These are phyloP conservation scores for Alectoris magna DNA, from an alignment of 2,797 vertebrate species.

Conservation along the genomic window DNA sequence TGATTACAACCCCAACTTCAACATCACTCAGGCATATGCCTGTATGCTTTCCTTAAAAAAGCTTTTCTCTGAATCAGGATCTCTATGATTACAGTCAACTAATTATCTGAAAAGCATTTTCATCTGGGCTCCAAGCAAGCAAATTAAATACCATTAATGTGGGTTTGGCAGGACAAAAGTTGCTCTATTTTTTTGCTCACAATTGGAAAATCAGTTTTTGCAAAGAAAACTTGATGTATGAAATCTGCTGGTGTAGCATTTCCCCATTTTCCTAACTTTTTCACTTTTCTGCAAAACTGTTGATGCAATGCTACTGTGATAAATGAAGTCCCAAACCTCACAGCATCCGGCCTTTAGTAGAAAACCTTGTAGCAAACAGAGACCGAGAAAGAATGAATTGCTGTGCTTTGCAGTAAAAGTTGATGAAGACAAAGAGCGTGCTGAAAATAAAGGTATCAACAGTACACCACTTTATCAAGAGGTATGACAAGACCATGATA, in stretches of 20 bases:
- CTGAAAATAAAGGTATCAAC: conserved; percentile 45
- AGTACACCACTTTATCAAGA: conserved; percentile 36
- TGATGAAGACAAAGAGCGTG: conserved; percentile 51
- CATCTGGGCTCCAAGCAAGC: conserved; percentile 45
- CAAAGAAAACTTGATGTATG: conserved; percentile 24
- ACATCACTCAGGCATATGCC: background rate
- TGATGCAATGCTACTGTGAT: conserved; percentile 41
- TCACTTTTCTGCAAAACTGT: conserved; percentile 33
- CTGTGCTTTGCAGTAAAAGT: conserved; percentile 38
- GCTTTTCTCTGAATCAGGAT: conserved; percentile 21
- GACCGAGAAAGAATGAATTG: conserved; percentile 47
- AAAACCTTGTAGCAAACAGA: conserved; percentile 12
- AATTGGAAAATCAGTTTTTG: conserved; percentile 42
- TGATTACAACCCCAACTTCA: background rate
- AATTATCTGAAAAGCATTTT: conserved; percentile 65
- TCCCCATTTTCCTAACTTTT: conserved; percentile 4
- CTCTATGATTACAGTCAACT: conserved; percentile 43
- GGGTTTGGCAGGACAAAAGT: conserved; percentile 59
- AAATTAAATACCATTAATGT: conserved; percentile 55
- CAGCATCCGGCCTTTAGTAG: conserved; percentile 10
- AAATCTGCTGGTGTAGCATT: conserved; percentile 41
- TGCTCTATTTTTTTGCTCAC: conserved; percentile 19
- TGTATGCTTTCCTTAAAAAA: background rate
- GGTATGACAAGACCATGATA: background rate
- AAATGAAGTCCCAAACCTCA: conserved; percentile 29